Conservation (phyloP, 2,797 vertebrate species). For the Rhynchotus rufescens region DNA sequence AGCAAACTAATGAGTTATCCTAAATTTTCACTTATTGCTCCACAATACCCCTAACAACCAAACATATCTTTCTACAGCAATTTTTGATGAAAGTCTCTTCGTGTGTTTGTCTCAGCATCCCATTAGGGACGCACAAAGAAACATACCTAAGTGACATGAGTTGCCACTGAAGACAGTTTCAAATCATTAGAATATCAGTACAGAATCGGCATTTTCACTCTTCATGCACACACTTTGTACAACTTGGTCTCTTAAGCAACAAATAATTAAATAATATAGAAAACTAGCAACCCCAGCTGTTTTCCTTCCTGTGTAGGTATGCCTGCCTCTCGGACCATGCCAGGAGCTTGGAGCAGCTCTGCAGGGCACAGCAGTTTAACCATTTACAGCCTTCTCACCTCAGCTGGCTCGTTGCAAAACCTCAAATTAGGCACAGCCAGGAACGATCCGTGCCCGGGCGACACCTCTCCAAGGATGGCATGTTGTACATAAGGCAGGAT, state of each 20-base stretch:
- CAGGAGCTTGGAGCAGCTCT: constrained; percentile 2
- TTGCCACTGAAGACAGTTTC: background rate
- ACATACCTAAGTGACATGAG: rapidly evolving
- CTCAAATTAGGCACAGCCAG: constrained; percentile 7
- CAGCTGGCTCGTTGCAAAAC: background rate
- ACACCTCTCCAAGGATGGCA: background rate
- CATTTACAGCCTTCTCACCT: background rate
- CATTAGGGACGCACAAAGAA: background rate
- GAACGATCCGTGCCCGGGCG: background rate
- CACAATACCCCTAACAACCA: background rate
- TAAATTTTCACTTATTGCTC: background rate
- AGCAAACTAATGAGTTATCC: background rate
- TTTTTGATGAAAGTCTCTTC: background rate
- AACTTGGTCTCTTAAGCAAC: background rate
- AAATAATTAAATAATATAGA: background rate
- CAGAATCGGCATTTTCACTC: background rate
- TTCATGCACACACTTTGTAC: background rate
- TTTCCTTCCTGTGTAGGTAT: background rate
- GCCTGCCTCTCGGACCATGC: background rate
- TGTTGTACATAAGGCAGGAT: background rate
- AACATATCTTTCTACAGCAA: background rate
- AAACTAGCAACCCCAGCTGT: background rate
- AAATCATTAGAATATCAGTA: background rate
- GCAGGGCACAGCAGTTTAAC: constrained; percentile 10
- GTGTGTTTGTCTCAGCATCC: background rate